These are phyloP conservation scores for Ostrea denselamellosa DNA, from an alignment of 1,140 invertebrate species.

Conservation along the genomic window DNA sequence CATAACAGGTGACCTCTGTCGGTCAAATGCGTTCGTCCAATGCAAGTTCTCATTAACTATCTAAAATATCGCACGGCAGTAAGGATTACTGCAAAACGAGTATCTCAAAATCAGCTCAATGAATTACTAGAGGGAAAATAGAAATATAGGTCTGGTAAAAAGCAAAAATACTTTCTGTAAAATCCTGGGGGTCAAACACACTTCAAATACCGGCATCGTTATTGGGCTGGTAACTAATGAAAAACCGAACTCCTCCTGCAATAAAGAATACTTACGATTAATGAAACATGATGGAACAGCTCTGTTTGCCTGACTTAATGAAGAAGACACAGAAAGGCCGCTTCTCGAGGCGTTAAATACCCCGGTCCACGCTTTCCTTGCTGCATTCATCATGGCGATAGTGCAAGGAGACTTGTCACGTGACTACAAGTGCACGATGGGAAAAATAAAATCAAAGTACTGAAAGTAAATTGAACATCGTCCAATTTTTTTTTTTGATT, in stretches of 20 bases:
- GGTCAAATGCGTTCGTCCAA: background rate
- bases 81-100: background rate
- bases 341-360: slow-evolving; percentile 83
- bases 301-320: slow-evolving; percentile 82
- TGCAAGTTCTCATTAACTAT: background rate
- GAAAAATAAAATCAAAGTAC: slow-evolving; percentile 19
- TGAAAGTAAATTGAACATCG: background rate
- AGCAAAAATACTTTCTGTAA: background rate
- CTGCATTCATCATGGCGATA: slow-evolving; percentile 84
- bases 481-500: too few relatives aligned
- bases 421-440: slow-evolving; percentile 54
- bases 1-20: background rate
- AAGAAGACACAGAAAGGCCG: slow-evolving; percentile 78
- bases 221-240: background rate
- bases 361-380: slow-evolving; percentile 82
- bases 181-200: background rate
- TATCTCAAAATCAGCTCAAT: background rate
- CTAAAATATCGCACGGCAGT: background rate
- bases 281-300: slow-evolving; percentile 80
- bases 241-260: background rate
- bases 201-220: background rate
- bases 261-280: slow-evolving; percentile 82
- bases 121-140: background rate
- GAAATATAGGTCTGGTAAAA: background rate
- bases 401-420: slow-evolving; percentile 64